phyloP scores from a whole-genome alignment of 2,888 invertebrate genomes.

The Atrina japonica region DNA sequence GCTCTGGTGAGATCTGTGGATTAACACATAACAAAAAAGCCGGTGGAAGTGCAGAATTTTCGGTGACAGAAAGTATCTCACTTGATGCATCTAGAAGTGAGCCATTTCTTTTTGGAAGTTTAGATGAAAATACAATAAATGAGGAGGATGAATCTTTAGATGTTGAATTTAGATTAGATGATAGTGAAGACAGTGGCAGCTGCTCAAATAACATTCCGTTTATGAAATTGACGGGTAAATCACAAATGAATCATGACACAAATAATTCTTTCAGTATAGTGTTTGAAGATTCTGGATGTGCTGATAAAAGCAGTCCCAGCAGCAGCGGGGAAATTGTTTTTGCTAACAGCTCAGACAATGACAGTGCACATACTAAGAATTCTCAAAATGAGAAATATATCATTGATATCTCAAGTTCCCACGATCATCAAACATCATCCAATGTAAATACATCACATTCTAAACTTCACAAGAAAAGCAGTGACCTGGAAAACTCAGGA shows the following conservation, averaged over 20 bases:
- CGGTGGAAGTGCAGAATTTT: constrained; percentile 67
- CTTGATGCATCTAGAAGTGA: constrained; percentile 30
- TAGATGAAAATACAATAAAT: constrained; percentile 29
- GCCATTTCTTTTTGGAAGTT: constrained; percentile 20
- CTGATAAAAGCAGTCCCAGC: constrained; percentile 59
- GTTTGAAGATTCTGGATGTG: constrained; percentile 81
- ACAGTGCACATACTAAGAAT: constrained; percentile 9
- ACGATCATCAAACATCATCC: background rate
- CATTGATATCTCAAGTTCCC: constrained; percentile 31
- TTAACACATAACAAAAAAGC: constrained; percentile 30
- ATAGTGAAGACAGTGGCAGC: constrained; percentile 45
- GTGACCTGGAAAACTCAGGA: no score
- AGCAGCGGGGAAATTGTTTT: constrained; percentile 49
- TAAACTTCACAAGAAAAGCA: background rate
- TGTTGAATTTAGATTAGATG: constrained; percentile 52
- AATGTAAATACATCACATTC: constrained; percentile 25
- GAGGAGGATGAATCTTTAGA: constrained; percentile 54
- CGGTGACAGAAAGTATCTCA: constrained; percentile 59
- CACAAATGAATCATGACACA: constrained; percentile 28
- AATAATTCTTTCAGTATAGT: constrained; percentile 82
- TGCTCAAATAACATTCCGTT: constrained; percentile 47
- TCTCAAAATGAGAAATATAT: constrained; percentile 4
- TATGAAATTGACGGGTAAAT: constrained; percentile 27
- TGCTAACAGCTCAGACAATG: constrained; percentile 7
- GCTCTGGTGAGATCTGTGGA: background rate